phyloP scores from a whole-genome alignment of 2,888 invertebrate genomes.

The Leucoptera coffeella region DNA sequence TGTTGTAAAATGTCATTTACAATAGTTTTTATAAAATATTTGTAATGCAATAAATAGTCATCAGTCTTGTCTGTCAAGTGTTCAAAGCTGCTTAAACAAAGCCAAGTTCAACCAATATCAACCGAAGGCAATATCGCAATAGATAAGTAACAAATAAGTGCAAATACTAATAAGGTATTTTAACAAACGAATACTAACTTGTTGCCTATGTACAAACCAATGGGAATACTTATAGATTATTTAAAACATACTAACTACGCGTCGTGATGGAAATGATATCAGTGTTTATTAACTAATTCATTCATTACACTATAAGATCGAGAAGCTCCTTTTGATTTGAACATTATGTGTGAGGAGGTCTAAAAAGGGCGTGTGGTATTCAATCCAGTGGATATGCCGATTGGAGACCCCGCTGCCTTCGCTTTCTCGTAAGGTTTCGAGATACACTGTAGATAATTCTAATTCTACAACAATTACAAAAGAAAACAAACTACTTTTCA shows the following conservation, averaged over 20 bases:
- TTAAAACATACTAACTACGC: no score
- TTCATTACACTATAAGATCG: constrained; percentile 47
- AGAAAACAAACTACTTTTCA: no score
- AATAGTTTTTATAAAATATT: constrained; percentile 44
- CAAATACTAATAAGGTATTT: no score
- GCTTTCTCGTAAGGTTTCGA: constrained; percentile 8
- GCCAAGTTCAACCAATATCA: not conserved
- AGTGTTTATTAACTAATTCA: constrained; percentile 14
- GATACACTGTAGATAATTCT: constrained; percentile 25
- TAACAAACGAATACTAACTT: no score
- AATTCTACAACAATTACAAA: constrained; percentile 50
- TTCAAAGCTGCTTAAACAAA: constrained; percentile 12
- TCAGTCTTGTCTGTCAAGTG: constrained; percentile 44
- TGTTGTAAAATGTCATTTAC: constrained; percentile 37
- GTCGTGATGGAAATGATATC: constrained; percentile 8
- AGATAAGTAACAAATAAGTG: no score
- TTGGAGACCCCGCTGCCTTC: constrained; percentile 1
- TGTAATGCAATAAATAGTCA: constrained; percentile 46
- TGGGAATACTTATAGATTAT: no score
- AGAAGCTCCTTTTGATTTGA: constrained; percentile 53
- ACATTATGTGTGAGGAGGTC: constrained; percentile 37
- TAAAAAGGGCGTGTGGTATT: not conserved
- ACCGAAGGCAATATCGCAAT: no score
- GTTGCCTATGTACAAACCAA: no score
- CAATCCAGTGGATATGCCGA: not conserved